phyloP scores from a whole-genome alignment of 1,140 invertebrate genomes.

The Drosophila ogumai region DNA sequence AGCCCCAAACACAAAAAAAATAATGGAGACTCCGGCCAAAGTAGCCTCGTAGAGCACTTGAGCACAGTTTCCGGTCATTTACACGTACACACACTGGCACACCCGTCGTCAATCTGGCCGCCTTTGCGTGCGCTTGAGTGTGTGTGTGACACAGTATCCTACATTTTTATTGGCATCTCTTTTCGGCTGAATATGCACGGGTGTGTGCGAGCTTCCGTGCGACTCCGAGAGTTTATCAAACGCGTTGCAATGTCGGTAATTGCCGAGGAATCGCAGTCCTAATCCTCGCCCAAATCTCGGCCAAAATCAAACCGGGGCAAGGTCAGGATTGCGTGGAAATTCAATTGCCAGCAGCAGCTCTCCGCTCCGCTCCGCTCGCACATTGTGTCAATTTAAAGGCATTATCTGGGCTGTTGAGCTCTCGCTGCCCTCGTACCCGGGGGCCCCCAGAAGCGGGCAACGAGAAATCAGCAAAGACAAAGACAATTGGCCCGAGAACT shows the following conservation, averaged over 20 bases:
- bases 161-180: slow-evolving; percentile 76
- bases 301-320: slow-evolving; percentile 30
- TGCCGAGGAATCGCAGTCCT: slow-evolving; percentile 12
- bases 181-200: not conserved
- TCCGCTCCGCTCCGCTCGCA: slow-evolving; percentile 49
- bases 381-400: slow-evolving; percentile 71
- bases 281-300: slow-evolving; percentile 19
- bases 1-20: slow-evolving; percentile 7
- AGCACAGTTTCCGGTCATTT: slow-evolving; percentile 82
- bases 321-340: slow-evolving; percentile 32
- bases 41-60: slow-evolving; percentile 70
- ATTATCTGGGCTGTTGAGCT: slow-evolving; percentile 27
- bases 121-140: slow-evolving; percentile 6
- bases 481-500: slow-evolving; percentile 68
- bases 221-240: slow-evolving; percentile 23
- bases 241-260: slow-evolving; percentile 29
- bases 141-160: slow-evolving; percentile 74
- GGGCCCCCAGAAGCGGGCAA: slow-evolving; percentile 65
- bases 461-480: slow-evolving; percentile 71
- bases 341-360: slow-evolving; percentile 35
- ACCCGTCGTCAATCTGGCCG: slow-evolving; percentile 11
- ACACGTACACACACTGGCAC: slow-evolving; percentile 65
- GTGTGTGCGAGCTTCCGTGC: slow-evolving; percentile 1
- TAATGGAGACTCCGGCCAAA: slow-evolving; percentile 24
- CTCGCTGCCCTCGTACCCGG: not conserved